These are phyloP conservation scores for Leptinotarsa texana DNA, from an alignment of 1,140 invertebrate species.

Conservation along the genomic window DNA sequence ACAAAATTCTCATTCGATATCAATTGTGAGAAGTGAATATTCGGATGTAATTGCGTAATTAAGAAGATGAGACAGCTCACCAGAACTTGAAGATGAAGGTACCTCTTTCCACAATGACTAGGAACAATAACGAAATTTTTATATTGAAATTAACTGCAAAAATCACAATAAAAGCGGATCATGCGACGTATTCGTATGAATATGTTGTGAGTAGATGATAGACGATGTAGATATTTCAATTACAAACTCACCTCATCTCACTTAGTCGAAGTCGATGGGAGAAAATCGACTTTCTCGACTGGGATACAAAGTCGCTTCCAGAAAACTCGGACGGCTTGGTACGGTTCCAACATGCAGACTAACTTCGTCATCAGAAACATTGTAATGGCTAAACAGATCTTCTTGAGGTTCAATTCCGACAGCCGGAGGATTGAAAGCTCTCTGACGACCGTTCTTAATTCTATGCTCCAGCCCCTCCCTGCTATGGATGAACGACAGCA, in stretches of 20 bases:
- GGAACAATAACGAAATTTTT: too few relatives aligned
- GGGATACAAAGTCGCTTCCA: slow-evolving; percentile 10
- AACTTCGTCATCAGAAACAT: slow-evolving; percentile 24
- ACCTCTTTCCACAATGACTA: too few relatives aligned
- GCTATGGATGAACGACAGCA: slow-evolving; percentile 78
- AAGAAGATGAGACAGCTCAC: too few relatives aligned
- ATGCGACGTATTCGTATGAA: too few relatives aligned
- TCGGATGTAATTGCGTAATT: too few relatives aligned
- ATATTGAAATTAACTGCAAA: too few relatives aligned
- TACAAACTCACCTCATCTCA: neutral
- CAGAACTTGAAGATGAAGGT: too few relatives aligned
- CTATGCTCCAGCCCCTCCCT: slow-evolving; percentile 52
- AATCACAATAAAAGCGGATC: too few relatives aligned
- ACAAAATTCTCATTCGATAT: too few relatives aligned
- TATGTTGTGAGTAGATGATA: neutral
- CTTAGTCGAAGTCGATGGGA: neutral
- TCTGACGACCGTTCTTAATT: slow-evolving; percentile 36
- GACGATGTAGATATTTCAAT: neutral
- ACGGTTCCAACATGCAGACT: slow-evolving; percentile 20
- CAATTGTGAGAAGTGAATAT: too few relatives aligned
- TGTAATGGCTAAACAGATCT: slow-evolving; percentile 17
- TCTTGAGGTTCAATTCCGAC: slow-evolving; percentile 14
- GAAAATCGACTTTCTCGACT: neutral
- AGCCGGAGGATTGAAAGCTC: slow-evolving; percentile 46
- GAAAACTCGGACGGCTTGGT: slow-evolving; percentile 20